Conservation (phyloP, 2,113 vertebrate species). For the Xiphophorus maculatus region DNA sequence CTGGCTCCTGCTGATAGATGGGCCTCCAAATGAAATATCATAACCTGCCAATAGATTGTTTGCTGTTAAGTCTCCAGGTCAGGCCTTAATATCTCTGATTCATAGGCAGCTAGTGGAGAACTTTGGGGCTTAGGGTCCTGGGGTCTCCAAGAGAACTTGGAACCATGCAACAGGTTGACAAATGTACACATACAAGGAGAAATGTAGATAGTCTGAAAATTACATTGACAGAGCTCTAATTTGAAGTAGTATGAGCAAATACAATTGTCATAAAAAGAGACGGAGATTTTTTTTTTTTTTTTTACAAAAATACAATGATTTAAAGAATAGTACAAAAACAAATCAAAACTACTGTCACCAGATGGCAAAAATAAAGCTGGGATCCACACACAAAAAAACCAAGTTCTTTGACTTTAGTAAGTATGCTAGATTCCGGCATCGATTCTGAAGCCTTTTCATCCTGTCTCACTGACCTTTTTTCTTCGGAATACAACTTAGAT, state of each 20-base stretch:
- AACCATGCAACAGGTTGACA: background rate
- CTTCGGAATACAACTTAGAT: no score
- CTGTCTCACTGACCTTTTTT: no score
- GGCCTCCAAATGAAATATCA: conserved; percentile 73
- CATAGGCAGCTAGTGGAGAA: background rate
- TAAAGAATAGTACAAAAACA: background rate
- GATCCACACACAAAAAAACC: no score
- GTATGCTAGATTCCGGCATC: no score
- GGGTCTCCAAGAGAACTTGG: background rate
- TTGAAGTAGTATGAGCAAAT: no score
- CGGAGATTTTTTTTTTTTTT: background rate
- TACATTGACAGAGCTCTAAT: background rate
- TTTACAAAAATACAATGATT: background rate
- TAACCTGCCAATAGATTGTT: conserved; percentile 64
- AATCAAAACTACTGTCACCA: background rate
- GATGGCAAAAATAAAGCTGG: background rate
- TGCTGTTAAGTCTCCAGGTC: conserved; percentile 37
- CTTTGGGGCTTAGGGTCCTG: background rate
- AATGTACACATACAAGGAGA: background rate
- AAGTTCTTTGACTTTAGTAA: no score
- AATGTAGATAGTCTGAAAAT: background rate
- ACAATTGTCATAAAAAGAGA: no score
- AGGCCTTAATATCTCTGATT: conserved; percentile 34
- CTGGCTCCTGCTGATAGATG: conserved; percentile 70
- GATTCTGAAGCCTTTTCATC: no score